Conservation (phyloP, 2,888 invertebrate genomes). For the Labia minor region DNA sequence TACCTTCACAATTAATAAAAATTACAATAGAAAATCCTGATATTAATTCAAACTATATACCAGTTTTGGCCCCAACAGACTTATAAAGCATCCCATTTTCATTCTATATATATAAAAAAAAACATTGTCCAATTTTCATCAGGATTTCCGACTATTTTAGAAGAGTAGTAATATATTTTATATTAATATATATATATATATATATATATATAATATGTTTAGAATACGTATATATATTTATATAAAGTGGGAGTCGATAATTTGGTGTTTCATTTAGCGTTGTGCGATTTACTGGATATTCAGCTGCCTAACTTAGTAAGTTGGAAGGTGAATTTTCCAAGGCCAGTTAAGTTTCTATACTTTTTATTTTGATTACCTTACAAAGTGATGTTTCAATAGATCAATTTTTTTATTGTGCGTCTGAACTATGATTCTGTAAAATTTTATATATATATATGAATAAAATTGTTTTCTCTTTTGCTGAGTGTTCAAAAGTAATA, state of each 20-base stretch:
- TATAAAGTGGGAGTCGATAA: neutral
- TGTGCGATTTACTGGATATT: neutral
- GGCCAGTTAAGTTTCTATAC: neutral
- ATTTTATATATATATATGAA: no score
- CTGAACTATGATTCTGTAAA: neutral
- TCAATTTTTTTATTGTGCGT: neutral
- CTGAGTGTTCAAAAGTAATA: neutral
- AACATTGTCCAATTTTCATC: neutral
- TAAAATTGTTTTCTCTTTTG: no score
- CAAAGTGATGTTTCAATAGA: neutral
- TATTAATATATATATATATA: no score
- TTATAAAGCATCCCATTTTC: neutral
- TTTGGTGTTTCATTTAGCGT: constrained; percentile 6
- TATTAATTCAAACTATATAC: no score
- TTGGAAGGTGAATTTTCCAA: neutral
- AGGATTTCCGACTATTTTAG: neutral
- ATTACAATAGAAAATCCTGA: neutral
- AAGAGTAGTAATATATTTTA: no score
- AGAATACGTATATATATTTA: neutral
- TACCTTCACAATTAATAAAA: neutral
- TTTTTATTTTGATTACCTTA: neutral
- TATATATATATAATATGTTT: no score
- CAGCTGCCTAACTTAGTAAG: neutral
- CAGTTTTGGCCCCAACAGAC: neutral
- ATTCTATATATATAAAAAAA: neutral